Percentiles rank a stretch among this genome's conserved stretches.
Conservation (phyloP, 2,113 vertebrate genomes). For the Acinonyx jubatus region DNA sequence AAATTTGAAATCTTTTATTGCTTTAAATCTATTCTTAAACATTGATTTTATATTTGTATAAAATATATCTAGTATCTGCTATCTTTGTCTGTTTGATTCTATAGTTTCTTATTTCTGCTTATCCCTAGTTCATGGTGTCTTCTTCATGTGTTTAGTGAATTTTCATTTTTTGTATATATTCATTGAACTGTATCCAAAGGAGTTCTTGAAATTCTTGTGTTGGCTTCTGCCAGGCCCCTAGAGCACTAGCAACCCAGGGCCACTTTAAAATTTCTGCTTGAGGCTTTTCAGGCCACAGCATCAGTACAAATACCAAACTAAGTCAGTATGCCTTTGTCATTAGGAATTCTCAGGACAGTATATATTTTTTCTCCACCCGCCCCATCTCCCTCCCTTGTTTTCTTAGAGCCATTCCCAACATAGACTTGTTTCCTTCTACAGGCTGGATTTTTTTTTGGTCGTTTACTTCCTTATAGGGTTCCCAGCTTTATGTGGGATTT, state of each 20-base stretch:
- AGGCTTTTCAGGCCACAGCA: neutral
- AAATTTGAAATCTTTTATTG: neutral
- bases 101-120: neutral
- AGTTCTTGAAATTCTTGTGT: neutral
- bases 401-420: neutral
- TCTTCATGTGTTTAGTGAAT: neutral
- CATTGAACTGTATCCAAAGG: neutral
- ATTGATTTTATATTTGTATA: neutral
- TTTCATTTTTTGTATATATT: constrained; percentile 24
- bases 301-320: neutral
- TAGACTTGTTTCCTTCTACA: neutral
- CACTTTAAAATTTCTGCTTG: neutral
- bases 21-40: constrained; percentile 9
- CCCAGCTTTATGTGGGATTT: neutral
- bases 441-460: neutral
- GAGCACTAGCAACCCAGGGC: neutral
- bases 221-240: neutral
- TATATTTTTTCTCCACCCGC: neutral
- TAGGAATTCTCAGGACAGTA: neutral
- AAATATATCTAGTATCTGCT: neutral
- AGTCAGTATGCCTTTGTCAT: neutral
- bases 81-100: neutral
- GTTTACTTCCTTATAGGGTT: neutral
- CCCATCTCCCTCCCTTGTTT: neutral
- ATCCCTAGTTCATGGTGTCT: neutral